Percentiles rank a stretch among this genome's conserved stretches.
Conservation (phyloP, 2,797 vertebrate genomes). For the Brachyrhaphis roseni region DNA sequence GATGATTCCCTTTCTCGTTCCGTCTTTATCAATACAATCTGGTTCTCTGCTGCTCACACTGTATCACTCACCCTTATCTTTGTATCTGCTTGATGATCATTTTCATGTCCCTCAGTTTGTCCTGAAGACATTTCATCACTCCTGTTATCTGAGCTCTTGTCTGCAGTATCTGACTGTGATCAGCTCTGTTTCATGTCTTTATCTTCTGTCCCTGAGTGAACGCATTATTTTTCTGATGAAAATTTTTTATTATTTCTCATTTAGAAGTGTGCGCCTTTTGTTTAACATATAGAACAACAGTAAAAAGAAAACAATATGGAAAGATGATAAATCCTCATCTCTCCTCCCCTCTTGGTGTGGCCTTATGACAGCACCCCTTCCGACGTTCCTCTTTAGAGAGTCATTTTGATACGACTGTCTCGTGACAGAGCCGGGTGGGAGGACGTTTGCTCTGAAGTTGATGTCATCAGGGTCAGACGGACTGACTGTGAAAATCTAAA, state of each 20-base stretch:
- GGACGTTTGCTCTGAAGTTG: conserved; percentile 22
- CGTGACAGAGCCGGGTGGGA: conserved; percentile 41
- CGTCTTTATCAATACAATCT: conserved; percentile 18
- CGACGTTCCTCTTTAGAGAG: conserved; percentile 62
- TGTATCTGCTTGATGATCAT: conserved; percentile 18
- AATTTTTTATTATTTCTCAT: conserved; percentile 27
- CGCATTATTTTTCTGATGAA: conserved; percentile 19
- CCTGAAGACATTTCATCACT: conserved; percentile 22
- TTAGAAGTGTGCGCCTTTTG: not conserved
- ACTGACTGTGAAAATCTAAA: conserved; percentile 49
- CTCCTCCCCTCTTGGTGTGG: conserved; percentile 21
- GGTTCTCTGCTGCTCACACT: conserved; percentile 12
- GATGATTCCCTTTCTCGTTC: conserved; percentile 24
- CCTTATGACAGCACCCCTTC: conserved; percentile 43
- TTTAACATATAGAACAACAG: not conserved
- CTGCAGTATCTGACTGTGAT: conserved; percentile 30
- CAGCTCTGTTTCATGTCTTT: conserved; percentile 11
- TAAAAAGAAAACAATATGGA: conserved; percentile 30
- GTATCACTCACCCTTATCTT: conserved; percentile 23
- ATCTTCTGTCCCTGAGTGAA: not conserved
- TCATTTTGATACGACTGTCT: conserved; percentile 59
- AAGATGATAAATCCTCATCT: conserved; percentile 21
- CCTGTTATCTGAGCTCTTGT: conserved; percentile 26
- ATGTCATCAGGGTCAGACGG: conserved; percentile 39
- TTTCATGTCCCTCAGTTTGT: conserved; percentile 18